A percentile compares a stretch with the other conserved stretches of the same genome.
These are phyloP conservation scores for Celastrina argiolus DNA, from an alignment of 2,888 invertebrate genomes.

Conservation along the genomic window DNA sequence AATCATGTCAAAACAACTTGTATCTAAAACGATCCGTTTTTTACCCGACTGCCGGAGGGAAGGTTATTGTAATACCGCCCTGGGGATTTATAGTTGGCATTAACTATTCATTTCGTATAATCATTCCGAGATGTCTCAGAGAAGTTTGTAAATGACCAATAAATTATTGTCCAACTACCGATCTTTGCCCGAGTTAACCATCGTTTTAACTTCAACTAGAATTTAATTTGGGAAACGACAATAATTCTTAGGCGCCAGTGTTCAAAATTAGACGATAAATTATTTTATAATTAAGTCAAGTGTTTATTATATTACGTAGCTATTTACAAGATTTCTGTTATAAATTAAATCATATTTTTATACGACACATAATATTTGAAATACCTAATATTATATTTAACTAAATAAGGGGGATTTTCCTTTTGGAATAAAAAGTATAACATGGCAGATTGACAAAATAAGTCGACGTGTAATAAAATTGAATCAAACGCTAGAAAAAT, in stretches of 20 bases:
- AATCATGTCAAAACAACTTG: not conserved
- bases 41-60: not conserved
- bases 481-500: no score
- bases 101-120: slow-evolving; percentile 74
- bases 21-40: not conserved
- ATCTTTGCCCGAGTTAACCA: slow-evolving; percentile 22
- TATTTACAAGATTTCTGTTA: no score
- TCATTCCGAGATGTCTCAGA: slow-evolving; percentile 47
- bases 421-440: no score
- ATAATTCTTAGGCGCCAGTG: not conserved
- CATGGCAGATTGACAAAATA: no score
- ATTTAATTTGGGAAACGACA: not conserved
- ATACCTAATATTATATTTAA: no score
- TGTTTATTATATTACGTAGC: not conserved
- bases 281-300: not conserved
- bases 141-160: slow-evolving; percentile 26
- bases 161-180: slow-evolving; percentile 21
- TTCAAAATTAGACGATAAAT: not conserved
- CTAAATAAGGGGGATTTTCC: no score
- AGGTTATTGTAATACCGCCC: not conserved
- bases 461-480: no score
- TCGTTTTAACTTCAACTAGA: slow-evolving; percentile 16
- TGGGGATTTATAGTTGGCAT: slow-evolving; percentile 63
- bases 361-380: no score
- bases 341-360: no score